phyloP scores from a whole-genome alignment of 2,113 vertebrate genomes.

The Nettapus auritus region DNA sequence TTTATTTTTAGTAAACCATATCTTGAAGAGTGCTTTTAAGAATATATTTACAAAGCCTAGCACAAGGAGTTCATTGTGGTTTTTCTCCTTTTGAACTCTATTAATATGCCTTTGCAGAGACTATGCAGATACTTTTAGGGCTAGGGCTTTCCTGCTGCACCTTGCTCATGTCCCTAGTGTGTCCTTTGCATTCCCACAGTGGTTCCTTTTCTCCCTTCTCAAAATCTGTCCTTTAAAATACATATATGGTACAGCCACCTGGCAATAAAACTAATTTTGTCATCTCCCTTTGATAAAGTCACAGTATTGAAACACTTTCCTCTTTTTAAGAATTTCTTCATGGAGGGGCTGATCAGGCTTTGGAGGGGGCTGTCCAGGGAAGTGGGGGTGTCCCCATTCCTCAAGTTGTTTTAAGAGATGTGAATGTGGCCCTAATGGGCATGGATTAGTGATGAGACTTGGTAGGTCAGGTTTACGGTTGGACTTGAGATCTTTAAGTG shows the following conservation, averaged over 20 bases:
- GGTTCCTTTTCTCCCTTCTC: neutral
- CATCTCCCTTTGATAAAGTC: neutral
- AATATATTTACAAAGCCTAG: neutral
- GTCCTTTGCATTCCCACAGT: neutral
- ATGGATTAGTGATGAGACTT: too few species aligned
- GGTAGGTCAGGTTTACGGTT: too few species aligned
- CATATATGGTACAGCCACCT: neutral
- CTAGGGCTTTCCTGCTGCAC: neutral
- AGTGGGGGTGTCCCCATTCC: too few species aligned
- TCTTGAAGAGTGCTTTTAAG: slow-evolving; percentile 1
- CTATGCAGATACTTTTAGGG: neutral
- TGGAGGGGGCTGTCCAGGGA: too few species aligned
- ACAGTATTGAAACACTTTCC: neutral
- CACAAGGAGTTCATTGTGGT: neutral
- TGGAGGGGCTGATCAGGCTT: too few species aligned
- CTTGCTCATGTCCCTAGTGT: accelerated
- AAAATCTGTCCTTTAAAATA: neutral
- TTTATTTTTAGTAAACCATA: slow-evolving; percentile 43
- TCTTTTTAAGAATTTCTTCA: neutral
- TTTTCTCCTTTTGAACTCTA: neutral
- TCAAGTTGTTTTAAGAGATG: too few species aligned
- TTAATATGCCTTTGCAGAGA: neutral
- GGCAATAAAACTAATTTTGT: neutral
- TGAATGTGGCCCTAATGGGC: too few species aligned
- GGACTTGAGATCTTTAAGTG: too few species aligned